These are phyloP conservation scores for Pyrgus malvae DNA, from an alignment of 2,888 invertebrate genomes.

Conservation along the genomic window DNA sequence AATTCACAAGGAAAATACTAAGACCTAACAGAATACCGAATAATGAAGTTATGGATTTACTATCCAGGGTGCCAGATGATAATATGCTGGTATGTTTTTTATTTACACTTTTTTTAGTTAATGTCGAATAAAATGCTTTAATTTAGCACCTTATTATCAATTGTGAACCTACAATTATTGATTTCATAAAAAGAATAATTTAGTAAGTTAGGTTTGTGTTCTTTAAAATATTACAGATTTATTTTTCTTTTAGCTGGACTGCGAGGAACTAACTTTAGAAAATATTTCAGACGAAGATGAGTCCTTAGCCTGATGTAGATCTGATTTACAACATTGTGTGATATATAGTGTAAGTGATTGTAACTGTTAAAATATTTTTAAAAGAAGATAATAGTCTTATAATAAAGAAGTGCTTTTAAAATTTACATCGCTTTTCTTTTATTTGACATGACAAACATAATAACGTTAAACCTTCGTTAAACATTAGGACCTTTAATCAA, in stretches of 20 bases:
- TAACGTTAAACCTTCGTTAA: too few species aligned
- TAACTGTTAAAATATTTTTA: too few species aligned
- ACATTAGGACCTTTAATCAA: too few species aligned
- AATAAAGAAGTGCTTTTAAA: too few species aligned
- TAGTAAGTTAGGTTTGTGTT: not conserved
- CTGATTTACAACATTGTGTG: slow-evolving; percentile 23
- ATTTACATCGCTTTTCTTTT: too few species aligned
- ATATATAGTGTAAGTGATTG: not conserved
- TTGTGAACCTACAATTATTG: too few species aligned
- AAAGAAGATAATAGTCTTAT: too few species aligned
- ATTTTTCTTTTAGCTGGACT: slow-evolving; percentile 54
- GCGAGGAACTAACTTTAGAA: slow-evolving; percentile 55
- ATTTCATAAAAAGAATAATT: too few species aligned
- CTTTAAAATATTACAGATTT: not conserved
- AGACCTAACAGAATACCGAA: slow-evolving; percentile 96
- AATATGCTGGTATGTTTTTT: slow-evolving; percentile 86
- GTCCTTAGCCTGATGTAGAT: slow-evolving; percentile 34
- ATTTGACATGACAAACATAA: too few species aligned
- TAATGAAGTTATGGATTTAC: slow-evolving; percentile 96
- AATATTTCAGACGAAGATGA: slow-evolving; percentile 53
- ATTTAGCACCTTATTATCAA: too few species aligned
- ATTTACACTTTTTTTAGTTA: not conserved
- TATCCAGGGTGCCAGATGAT: slow-evolving; percentile 96
- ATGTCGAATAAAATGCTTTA: too few species aligned
- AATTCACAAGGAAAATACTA: slow-evolving; percentile 94